Evolutionary conservation across 2,797 vertebrate species (phyloP).

Genomic region (Dallia pectoralis): DNA sequence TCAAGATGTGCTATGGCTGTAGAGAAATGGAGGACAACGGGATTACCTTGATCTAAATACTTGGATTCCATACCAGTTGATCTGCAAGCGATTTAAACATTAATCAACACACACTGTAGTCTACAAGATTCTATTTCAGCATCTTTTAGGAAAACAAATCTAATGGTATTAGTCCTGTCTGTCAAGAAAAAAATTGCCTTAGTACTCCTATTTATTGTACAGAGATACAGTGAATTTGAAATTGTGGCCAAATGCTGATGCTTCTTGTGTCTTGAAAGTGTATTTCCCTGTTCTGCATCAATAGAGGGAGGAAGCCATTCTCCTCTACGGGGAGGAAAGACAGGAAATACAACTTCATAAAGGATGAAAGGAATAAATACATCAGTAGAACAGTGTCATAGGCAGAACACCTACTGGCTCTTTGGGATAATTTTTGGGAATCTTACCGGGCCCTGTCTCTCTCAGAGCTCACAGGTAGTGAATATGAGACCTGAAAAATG

Average conservation of each 20-base stretch:
- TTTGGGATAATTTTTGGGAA: constrained; percentile 2
- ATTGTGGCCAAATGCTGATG: constrained; percentile 12
- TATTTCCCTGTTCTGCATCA: constrained; percentile 14
- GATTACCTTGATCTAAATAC: constrained; percentile 38
- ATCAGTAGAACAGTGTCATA: constrained; percentile 14
- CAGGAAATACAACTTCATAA: constrained; percentile 22
- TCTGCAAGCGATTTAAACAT: neutral
- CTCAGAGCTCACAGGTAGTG: neutral
- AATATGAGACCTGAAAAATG: too few species aligned
- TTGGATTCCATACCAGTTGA: neutral
- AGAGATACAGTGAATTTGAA: constrained; percentile 16
- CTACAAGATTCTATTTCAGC: neutral
- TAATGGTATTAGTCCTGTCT: neutral
- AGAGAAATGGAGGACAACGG: constrained; percentile 35
- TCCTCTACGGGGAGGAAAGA: neutral
- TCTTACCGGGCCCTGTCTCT: constrained; percentile 7
- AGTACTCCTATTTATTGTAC: constrained; percentile 13
- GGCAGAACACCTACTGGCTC: neutral
- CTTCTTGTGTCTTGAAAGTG: constrained; percentile 24
- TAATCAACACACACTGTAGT: neutral
- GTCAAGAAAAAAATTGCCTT: neutral
- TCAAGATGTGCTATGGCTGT: constrained; percentile 53
- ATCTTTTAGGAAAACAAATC: neutral
- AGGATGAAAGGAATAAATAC: constrained; percentile 25
- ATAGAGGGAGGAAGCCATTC: constrained; percentile 16